Evolutionary conservation across 1,140 invertebrate genomes (phyloP).

Genomic region (Drosophila guanche): DNA sequence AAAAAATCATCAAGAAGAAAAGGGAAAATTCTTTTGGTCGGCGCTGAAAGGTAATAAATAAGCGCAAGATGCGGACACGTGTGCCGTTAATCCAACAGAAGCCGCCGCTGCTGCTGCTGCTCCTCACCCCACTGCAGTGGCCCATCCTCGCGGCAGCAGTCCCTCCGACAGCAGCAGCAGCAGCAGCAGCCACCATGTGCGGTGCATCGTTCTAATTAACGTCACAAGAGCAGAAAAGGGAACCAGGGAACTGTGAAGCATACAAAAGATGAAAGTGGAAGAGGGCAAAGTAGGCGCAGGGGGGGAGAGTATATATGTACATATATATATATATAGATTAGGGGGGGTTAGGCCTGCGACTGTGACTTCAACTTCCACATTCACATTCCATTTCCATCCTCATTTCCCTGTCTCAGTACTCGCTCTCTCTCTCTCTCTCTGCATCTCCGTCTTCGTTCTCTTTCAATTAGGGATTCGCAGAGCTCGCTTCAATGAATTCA

Average conservation of each 20-base stretch:
- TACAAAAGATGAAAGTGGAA: constrained; percentile 61
- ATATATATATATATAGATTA: constrained; percentile 28
- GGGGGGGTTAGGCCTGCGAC: constrained; percentile 35
- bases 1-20: constrained; percentile 47
- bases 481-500: background rate
- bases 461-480: constrained; percentile 1
- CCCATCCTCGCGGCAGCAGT: constrained; percentile 24
- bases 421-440: background rate
- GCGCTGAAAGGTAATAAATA: constrained; percentile 80
- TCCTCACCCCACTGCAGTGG: background rate
- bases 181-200: constrained; percentile 56
- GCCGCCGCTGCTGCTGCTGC: constrained; percentile 3
- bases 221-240: constrained; percentile 49
- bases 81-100: constrained; percentile 72
- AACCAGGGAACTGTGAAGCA: constrained; percentile 16
- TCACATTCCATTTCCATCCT: background rate
- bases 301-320: constrained; percentile 34
- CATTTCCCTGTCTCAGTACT: background rate
- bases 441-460: background rate
- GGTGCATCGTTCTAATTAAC: constrained; percentile 74
- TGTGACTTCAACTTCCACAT: constrained; percentile 29
- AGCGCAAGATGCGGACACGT: constrained; percentile 76
- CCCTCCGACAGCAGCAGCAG: constrained; percentile 33
- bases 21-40: constrained; percentile 57
- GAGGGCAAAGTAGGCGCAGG: background rate